Percentiles rank a stretch among this genome's conserved stretches.
Evolutionary conservation across 1,140 invertebrate genomes (phyloP).

Genomic region (Nasonia longicornis): DNA sequence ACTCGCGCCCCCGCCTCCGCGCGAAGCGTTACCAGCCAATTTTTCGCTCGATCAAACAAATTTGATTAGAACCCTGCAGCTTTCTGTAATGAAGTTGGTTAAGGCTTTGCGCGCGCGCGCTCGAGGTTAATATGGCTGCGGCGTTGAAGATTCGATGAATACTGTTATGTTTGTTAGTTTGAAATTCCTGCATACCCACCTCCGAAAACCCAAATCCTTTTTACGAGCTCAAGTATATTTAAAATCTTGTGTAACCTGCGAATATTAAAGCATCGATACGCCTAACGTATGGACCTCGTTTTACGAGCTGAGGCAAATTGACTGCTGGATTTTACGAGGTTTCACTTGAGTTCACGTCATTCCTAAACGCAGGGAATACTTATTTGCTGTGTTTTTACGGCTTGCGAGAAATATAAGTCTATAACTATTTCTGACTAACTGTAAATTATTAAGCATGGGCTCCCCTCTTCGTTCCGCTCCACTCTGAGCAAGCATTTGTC

Average conservation of each 20-base stretch:
- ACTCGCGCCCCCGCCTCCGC: neutral
- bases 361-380: constrained; percentile 37
- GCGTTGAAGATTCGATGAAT: neutral
- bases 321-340: constrained; percentile 37
- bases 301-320: constrained; percentile 41
- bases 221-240: neutral
- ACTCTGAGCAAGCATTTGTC: neutral
- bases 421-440: constrained; percentile 35
- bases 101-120: too few relatives aligned
- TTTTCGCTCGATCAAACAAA: constrained; percentile 43
- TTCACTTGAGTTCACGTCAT: constrained; percentile 45
- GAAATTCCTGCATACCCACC: neutral
- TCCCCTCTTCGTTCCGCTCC: neutral
- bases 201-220: neutral
- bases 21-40: constrained; percentile 26
- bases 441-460: constrained; percentile 31
- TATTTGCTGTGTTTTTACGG: constrained; percentile 39
- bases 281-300: constrained; percentile 27
- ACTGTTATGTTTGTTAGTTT: neutral
- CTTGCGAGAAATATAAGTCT: constrained; percentile 28
- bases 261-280: constrained; percentile 28
- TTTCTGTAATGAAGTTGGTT: neutral
- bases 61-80: constrained; percentile 15
- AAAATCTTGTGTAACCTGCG: constrained; percentile 7
- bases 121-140: neutral